A percentile compares a stretch with the other conserved stretches of the same genome.
These are phyloP conservation scores for Gavialis gangeticus DNA, from an alignment of 2,113 vertebrate genomes.

Conservation along the genomic window DNA sequence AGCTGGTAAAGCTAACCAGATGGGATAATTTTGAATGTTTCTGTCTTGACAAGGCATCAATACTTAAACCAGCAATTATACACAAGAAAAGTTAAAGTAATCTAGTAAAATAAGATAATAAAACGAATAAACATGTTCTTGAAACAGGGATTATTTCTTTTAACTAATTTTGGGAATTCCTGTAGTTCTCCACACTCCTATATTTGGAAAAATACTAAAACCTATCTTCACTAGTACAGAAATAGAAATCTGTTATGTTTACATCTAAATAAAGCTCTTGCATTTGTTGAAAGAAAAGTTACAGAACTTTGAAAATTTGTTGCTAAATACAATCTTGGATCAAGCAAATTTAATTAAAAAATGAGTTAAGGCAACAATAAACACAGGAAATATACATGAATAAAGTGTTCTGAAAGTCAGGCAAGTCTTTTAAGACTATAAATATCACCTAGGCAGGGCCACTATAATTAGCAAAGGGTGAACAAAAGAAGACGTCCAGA, in stretches of 20 bases:
- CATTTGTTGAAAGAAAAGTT: slow-evolving; percentile 78
- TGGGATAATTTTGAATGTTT: not conserved
- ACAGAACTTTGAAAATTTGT: slow-evolving; percentile 78
- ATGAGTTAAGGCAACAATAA: slow-evolving; percentile 81
- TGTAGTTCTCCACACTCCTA: not conserved
- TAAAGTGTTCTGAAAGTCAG: slow-evolving; percentile 85
- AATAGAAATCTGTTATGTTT: slow-evolving; percentile 59
- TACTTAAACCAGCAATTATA: not conserved
- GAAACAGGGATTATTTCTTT: not conserved
- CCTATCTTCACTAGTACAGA: slow-evolving; percentile 67
- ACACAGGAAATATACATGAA: slow-evolving; percentile 92
- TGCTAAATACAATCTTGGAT: slow-evolving; percentile 83
- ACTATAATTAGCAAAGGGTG: slow-evolving; percentile 93
- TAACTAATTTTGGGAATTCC: not conserved
- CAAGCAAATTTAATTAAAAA: slow-evolving; percentile 77
- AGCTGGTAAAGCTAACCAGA: not conserved
- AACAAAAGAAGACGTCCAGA: slow-evolving; percentile 94
- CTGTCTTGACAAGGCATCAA: not conserved
- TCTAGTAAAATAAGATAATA: not conserved
- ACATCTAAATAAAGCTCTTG: slow-evolving; percentile 71
- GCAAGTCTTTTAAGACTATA: slow-evolving; percentile 86
- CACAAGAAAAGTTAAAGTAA: not conserved
- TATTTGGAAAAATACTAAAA: slow-evolving; percentile 59
- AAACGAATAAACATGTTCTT: not conserved
- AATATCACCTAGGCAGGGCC: slow-evolving; percentile 84